Conservation (phyloP, 2,113 vertebrate genomes). For the Dendrocopos noguchii region DNA sequence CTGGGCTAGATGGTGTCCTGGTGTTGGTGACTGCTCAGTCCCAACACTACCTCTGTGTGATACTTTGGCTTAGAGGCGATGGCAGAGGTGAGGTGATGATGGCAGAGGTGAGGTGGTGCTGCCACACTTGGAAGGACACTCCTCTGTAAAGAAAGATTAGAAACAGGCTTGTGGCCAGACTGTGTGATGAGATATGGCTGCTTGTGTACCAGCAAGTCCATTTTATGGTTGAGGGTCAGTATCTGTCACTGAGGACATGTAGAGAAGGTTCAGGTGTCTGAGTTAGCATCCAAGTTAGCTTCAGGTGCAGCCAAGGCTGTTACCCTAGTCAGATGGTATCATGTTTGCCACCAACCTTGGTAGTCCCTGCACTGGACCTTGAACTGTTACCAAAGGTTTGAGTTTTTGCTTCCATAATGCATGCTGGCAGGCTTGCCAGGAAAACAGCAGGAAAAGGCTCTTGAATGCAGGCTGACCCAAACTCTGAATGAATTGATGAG, state of each 20-base stretch:
- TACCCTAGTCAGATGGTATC: not conserved
- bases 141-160: not conserved
- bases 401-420: not conserved
- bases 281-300: not conserved
- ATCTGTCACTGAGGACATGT: not conserved
- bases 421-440: not conserved
- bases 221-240: not conserved
- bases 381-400: not conserved
- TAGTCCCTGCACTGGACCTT: not conserved
- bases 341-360: not conserved
- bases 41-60: rapidly evolving
- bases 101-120: not conserved
- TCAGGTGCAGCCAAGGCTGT: not conserved
- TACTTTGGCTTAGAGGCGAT: not conserved
- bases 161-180: not conserved
- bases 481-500: not conserved
- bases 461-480: not conserved
- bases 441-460: not conserved
- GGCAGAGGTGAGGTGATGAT: not conserved
- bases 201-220: not conserved
- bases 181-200: not conserved
- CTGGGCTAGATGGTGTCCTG: not conserved
- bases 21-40: rapidly evolving
- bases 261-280: not conserved
- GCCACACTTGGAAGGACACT: not conserved